Conservation (phyloP, 2,888 invertebrate genomes). For the Dugesia japonica region DNA sequence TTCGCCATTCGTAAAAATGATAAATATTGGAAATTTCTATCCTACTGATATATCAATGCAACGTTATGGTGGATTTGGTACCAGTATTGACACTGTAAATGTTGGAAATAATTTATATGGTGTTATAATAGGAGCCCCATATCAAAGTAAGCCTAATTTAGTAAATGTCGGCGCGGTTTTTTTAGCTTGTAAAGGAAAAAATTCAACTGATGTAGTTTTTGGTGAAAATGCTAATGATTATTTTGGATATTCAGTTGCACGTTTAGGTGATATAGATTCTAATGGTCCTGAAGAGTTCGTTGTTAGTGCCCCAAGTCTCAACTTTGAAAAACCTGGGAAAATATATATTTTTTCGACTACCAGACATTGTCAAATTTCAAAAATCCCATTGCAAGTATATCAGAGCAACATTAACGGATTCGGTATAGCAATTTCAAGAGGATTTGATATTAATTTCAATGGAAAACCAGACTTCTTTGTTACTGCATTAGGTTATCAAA, state of each 20-base stretch:
- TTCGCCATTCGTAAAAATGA: background rate
- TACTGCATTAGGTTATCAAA: background rate
- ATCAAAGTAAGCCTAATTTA: background rate
- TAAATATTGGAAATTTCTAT: background rate
- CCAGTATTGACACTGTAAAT: background rate
- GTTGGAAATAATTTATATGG: background rate
- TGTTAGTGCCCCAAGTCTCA: background rate
- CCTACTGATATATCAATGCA: background rate
- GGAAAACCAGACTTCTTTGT: background rate
- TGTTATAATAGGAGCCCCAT: background rate
- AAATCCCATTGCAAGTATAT: background rate
- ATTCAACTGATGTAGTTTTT: constrained; percentile 1
- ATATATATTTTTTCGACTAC: background rate
- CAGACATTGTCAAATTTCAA: background rate
- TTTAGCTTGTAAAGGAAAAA: constrained; percentile 8
- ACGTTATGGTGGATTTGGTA: background rate
- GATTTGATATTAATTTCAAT: background rate
- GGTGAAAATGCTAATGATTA: background rate
- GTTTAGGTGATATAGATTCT: background rate
- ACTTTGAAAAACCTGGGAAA: background rate
- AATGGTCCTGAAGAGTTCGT: background rate
- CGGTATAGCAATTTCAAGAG: background rate
- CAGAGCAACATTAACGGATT: background rate
- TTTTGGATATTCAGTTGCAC: background rate
- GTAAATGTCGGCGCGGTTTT: background rate